These are phyloP conservation scores for Fukomys damarensis DNA, from an alignment of 2,113 vertebrate genomes.

Conservation along the genomic window DNA sequence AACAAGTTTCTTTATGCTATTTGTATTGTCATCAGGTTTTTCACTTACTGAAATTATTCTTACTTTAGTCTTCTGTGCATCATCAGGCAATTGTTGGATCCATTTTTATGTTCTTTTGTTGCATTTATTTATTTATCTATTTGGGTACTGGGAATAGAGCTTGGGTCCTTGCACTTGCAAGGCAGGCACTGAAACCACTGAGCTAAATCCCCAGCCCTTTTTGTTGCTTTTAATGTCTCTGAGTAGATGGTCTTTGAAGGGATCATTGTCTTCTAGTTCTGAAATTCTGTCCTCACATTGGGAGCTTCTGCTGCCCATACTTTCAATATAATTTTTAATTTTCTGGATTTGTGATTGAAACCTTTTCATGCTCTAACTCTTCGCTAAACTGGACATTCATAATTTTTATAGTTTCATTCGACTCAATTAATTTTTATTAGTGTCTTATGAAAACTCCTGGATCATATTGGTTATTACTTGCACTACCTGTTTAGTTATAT, in stretches of 20 bases:
- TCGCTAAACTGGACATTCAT: neutral
- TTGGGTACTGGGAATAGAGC: too few species aligned
- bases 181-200: too few species aligned
- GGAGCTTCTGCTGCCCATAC: neutral
- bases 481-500: neutral
- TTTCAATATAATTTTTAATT: neutral
- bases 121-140: too few species aligned
- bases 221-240: neutral
- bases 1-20: neutral
- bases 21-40: neutral
- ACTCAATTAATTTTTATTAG: neutral
- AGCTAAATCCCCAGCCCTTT: too few species aligned
- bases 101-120: too few species aligned
- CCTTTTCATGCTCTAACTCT: neutral
- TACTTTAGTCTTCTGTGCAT: neutral
- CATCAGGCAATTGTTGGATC: neutral
- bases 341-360: neutral
- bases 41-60: neutral
- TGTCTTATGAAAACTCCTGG: neutral
- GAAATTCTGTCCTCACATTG: neutral
- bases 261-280: neutral
- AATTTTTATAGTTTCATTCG: neutral
- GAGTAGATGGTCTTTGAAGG: neutral
- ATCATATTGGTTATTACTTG: neutral
- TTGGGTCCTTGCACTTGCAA: too few species aligned